These are phyloP conservation scores for Pangasius mekongensis DNA, from an alignment of 2,797 vertebrate species.

Conservation along the genomic window DNA sequence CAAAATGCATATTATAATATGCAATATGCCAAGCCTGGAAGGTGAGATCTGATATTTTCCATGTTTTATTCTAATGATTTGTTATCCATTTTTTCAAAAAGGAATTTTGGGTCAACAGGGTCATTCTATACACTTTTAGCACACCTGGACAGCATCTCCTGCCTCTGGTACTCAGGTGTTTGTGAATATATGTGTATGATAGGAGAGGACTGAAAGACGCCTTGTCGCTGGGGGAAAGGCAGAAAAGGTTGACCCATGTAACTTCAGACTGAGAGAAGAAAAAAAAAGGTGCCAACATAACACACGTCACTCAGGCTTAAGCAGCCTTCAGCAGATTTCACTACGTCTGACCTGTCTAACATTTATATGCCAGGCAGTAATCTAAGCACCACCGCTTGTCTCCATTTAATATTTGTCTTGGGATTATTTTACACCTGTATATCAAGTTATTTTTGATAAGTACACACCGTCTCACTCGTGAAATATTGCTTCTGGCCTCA, in stretches of 20 bases:
- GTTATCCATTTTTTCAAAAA: neutral
- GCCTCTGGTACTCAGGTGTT: slow-evolving; percentile 75
- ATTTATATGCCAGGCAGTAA: slow-evolving; percentile 39
- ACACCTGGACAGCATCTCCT: slow-evolving; percentile 55
- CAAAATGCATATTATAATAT: neutral
- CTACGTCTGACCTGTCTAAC: neutral
- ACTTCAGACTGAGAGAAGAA: slow-evolving; percentile 59
- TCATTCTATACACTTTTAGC: slow-evolving; percentile 18
- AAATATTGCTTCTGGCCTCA: slow-evolving; percentile 65
- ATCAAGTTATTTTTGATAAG: slow-evolving; percentile 28
- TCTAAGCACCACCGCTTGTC: slow-evolving; percentile 53
- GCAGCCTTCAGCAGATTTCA: neutral
- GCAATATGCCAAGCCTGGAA: slow-evolving; percentile 63
- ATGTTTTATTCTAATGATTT: slow-evolving; percentile 1
- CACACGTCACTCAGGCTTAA: slow-evolving; percentile 44
- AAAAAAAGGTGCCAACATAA: slow-evolving; percentile 15
- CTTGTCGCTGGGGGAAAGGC: slow-evolving; percentile 68
- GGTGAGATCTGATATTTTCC: slow-evolving; percentile 40
- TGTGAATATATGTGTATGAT: slow-evolving; percentile 40
- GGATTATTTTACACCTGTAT: slow-evolving; percentile 47
- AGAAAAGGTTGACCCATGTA: slow-evolving; percentile 64
- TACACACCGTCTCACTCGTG: slow-evolving; percentile 21
- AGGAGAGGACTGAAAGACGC: slow-evolving; percentile 72
- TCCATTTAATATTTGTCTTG: slow-evolving; percentile 46
- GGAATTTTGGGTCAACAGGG: slow-evolving; percentile 38